Evolutionary conservation across 2,113 vertebrate genomes (phyloP), one percentile per base, ranked within the genome.

Genomic region (Brienomyrus longianalis): DNA sequence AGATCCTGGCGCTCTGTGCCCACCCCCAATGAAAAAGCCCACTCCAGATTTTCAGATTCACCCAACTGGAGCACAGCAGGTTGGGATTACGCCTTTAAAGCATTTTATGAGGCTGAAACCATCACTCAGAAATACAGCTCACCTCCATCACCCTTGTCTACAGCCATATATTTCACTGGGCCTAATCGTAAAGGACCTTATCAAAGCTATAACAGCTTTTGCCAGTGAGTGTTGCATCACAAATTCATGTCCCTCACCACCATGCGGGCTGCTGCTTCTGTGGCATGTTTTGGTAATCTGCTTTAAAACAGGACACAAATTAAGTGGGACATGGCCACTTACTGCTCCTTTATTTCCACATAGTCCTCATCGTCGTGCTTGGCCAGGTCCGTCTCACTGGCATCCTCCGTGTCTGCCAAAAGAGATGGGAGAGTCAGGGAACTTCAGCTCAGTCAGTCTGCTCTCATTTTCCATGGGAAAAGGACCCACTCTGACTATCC

Each of bases 261-360:
- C 70, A 77, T 3, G 31, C 31, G 39, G 9, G 23, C n/a, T 27
- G n/a, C 31, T 77, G 70, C 39, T 66, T 27, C 62, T 66, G 27
- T 31, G 70, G 15, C 11, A 77, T 77, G 31, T 13, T 77, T 77
- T 17, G 31, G 31, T 39, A 39, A 77, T 66, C 8, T 27, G n/a
- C 23, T 31, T 66, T 27, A 66, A 66, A 10, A 31, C 3, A 31
- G 35, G 66, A 1, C 1, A 1, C 70, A 19, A 1, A 1, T 77
- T 31, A 13, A 35, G 4, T 15, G 13, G 31, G 35, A 77, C 27
- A 17, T 59, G 35, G 7, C 31, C 27, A 97, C 98, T 97, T 93
- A 99, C 98, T 99, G 98, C 89, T 99, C 98, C 94, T 99, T 99
- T 95, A 99, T 98, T 94, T 99, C 98, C 66, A 99, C 97, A 88